Percentiles rank a stretch among this genome's conserved stretches.
phyloP scores from a whole-genome alignment of 2,888 invertebrate genomes.

The Napeogenes sylphis region DNA sequence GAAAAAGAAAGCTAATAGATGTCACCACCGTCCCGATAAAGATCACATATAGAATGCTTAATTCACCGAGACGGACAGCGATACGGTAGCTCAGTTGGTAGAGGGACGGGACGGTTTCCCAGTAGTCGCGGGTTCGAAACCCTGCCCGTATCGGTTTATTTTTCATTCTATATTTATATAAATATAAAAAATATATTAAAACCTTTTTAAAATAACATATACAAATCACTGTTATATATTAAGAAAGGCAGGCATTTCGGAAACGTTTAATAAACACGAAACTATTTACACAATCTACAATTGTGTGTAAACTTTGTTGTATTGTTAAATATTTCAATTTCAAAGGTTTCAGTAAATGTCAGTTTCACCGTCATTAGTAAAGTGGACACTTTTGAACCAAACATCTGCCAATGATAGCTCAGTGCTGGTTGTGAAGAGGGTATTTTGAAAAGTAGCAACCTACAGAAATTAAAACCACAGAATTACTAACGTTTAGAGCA shows the following conservation, averaged over 20 bases:
- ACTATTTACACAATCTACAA: neutral
- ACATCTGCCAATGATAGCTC: slow-evolving; percentile 16
- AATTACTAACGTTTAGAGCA: neutral
- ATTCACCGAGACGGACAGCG: no score
- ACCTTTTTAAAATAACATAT: no score
- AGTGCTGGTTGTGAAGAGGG: slow-evolving; percentile 15
- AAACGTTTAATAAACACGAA: neutral
- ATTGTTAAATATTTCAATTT: slow-evolving; percentile 3
- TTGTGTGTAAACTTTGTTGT: neutral
- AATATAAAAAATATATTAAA: no score
- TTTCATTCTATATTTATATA: no score
- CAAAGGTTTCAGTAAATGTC: neutral
- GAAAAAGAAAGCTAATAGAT: no score
- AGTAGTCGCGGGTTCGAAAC: no score
- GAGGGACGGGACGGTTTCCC: no score
- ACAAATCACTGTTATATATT: no score
- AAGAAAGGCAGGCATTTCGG: neutral
- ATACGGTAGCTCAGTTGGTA: no score
- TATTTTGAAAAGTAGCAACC: slow-evolving; percentile 4
- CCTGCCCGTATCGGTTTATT: no score
- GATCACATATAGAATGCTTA: no score
- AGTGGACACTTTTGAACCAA: slow-evolving; percentile 4
- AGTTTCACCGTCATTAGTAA: slow-evolving; percentile 2
- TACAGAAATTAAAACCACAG: neutral
- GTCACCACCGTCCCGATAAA: no score